A percentile compares a stretch with the other conserved stretches of the same genome.
These are phyloP conservation scores for Morpho deidamia DNA, from an alignment of 2,888 invertebrate species.

Conservation along the genomic window DNA sequence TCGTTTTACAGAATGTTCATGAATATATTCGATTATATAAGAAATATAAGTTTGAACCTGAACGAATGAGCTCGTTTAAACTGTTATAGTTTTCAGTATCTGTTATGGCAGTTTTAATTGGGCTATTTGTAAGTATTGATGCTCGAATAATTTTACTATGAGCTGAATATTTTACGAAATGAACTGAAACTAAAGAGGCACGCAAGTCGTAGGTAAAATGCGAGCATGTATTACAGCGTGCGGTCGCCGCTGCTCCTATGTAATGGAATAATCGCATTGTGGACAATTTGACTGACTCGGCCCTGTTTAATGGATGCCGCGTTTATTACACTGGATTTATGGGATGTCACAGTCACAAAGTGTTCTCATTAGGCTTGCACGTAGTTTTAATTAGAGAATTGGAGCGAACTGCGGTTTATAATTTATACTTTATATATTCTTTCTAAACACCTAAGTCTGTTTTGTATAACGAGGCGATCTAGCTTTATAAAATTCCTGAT, in stretches of 20 bases:
- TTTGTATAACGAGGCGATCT: background rate
- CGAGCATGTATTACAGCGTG: slow-evolving; percentile 36
- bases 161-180: slow-evolving; percentile 23
- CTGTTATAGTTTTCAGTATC: no score
- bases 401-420: slow-evolving; percentile 27
- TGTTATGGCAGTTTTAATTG: background rate
- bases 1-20: no score
- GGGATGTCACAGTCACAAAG: slow-evolving; percentile 63
- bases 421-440: background rate
- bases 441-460: background rate
- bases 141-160: slow-evolving; percentile 18
- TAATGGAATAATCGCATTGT: slow-evolving; percentile 73
- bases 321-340: slow-evolving; percentile 72
- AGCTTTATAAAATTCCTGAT: slow-evolving; percentile 2
- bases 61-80: no score
- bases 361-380: slow-evolving; percentile 61
- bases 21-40: no score
- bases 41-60: no score
- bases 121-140: slow-evolving; percentile 12
- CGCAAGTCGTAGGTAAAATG: slow-evolving; percentile 12
- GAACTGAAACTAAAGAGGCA: slow-evolving; percentile 13
- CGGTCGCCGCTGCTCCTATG: slow-evolving; percentile 38
- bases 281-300: slow-evolving; percentile 69
- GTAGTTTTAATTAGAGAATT: slow-evolving; percentile 67
- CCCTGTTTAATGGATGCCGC: slow-evolving; percentile 64